Evolutionary conservation across 2,797 vertebrate genomes (phyloP).

Genomic region (Salmo trutta): DNA sequence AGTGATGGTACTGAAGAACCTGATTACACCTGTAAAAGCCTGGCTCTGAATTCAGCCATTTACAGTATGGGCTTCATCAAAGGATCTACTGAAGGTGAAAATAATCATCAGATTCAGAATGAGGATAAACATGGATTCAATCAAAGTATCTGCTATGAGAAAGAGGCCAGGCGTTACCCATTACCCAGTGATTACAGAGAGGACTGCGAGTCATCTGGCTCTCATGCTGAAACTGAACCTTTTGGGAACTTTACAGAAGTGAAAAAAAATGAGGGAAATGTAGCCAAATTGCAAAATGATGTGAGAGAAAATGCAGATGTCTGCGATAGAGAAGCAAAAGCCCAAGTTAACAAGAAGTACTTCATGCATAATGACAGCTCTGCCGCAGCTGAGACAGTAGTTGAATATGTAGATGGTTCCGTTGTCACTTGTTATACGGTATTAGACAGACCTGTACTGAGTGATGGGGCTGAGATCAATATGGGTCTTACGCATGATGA

Average conservation of each 20-base stretch:
- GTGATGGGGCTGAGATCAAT: constrained; percentile 26
- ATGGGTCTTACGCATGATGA: constrained; percentile 34
- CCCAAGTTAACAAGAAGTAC: constrained; percentile 39
- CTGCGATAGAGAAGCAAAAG: constrained; percentile 50
- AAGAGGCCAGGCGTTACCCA: constrained; percentile 27
- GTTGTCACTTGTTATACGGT: constrained; percentile 33
- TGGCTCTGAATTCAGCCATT: constrained; percentile 18
- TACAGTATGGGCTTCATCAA: constrained; percentile 19
- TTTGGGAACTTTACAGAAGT: constrained; percentile 32
- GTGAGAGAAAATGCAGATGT: constrained; percentile 40
- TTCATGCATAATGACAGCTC: constrained; percentile 19
- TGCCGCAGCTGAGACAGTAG: constrained; percentile 15
- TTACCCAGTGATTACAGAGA: constrained; percentile 38
- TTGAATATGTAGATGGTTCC: constrained; percentile 34
- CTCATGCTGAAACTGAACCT: constrained; percentile 26
- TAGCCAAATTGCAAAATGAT: constrained; percentile 36
- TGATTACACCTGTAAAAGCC: constrained; percentile 48
- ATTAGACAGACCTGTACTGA: constrained; percentile 37
- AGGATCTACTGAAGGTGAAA: constrained; percentile 44
- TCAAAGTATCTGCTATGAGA: constrained; percentile 38
- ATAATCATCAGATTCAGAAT: constrained; percentile 43
- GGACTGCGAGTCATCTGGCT: constrained; percentile 31
- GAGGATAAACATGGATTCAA: constrained; percentile 32
- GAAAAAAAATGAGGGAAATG: constrained; percentile 34
- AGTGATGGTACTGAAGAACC: constrained; percentile 34